Evolutionary conservation across 2,888 invertebrate genomes (phyloP).

Genomic region (Tubulanus polymorphus): DNA sequence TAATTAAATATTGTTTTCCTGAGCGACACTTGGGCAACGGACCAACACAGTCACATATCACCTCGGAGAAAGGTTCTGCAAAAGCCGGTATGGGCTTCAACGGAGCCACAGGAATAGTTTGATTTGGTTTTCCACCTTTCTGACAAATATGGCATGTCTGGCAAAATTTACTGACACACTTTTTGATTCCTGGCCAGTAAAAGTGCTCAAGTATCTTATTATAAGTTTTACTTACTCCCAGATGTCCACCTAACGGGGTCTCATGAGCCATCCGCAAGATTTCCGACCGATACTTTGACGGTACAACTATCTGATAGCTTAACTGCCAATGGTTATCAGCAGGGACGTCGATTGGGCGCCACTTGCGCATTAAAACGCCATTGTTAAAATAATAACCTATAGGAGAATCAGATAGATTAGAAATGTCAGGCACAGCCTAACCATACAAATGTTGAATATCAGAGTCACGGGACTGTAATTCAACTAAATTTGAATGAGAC

Average conservation of each 20-base stretch:
- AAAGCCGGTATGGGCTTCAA: conserved; percentile 14
- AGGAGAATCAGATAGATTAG: not conserved
- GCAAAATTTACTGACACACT: conserved; percentile 16
- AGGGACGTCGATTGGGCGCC: conserved; percentile 11
- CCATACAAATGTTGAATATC: not conserved
- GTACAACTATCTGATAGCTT: conserved; percentile 10
- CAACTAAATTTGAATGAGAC: not conserved
- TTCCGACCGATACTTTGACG: conserved; percentile 6
- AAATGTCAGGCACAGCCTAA: not conserved
- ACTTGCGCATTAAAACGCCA: conserved; percentile 19
- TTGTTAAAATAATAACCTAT: conserved; percentile 7
- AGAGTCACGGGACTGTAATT: not conserved
- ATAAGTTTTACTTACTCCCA: conserved; percentile 18
- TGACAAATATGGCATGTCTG: conserved; percentile 17
- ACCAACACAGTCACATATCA: conserved; percentile 21
- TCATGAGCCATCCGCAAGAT: conserved; percentile 16
- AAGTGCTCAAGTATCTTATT: conserved; percentile 13
- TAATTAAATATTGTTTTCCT: conserved; percentile 19
- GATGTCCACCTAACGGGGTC: conserved; percentile 14
- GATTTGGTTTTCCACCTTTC: conserved; percentile 17
- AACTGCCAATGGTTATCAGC: conserved; percentile 8
- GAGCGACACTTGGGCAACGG: conserved; percentile 17
- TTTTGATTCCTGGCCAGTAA: conserved; percentile 13
- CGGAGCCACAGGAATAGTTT: conserved; percentile 13
- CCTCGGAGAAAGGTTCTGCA: conserved; percentile 16